phyloP scores from a whole-genome alignment of 30 jellyfish, hydroid and myxozoan genomes.

The Cassiopea andromeda region DNA sequence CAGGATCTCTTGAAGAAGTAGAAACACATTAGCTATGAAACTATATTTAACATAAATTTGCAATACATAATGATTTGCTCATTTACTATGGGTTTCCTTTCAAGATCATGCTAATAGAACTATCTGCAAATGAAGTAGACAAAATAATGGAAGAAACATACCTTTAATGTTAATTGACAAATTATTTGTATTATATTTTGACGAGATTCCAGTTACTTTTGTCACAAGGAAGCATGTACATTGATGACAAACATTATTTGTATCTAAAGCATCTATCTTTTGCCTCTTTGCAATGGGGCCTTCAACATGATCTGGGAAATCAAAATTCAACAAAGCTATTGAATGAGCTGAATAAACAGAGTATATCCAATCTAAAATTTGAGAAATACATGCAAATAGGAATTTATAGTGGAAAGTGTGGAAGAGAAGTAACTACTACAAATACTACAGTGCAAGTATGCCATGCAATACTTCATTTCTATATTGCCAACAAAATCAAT shows the following conservation, averaged over 20 bases:
- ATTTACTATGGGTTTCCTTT: neutral
- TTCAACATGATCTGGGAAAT: constrained; percentile 3
- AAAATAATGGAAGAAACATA: neutral
- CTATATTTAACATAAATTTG: too few relatives aligned
- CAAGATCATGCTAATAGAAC: neutral
- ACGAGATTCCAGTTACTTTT: constrained; percentile 66
- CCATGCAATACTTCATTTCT: neutral
- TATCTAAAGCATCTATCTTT: constrained; percentile 2
- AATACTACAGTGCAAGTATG: neutral
- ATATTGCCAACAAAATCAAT: neutral
- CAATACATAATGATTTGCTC: too few relatives aligned
- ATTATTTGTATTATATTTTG: constrained; percentile 29
- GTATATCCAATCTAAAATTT: neutral
- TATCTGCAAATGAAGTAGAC: neutral
- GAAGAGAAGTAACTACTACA: neutral
- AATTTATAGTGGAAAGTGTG: neutral
- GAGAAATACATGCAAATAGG: neutral
- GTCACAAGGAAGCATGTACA: constrained; percentile 39
- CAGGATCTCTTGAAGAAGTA: constrained; percentile 49
- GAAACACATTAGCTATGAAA: neutral
- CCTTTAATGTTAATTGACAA: constrained; percentile 65
- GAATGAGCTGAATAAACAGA: neutral
- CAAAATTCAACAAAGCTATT: neutral
- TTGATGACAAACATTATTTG: neutral
- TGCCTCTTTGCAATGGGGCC: constrained; percentile 55